Evolutionary conservation across 1,140 invertebrate genomes (phyloP).

Genomic region (Tenebrio molitor): DNA sequence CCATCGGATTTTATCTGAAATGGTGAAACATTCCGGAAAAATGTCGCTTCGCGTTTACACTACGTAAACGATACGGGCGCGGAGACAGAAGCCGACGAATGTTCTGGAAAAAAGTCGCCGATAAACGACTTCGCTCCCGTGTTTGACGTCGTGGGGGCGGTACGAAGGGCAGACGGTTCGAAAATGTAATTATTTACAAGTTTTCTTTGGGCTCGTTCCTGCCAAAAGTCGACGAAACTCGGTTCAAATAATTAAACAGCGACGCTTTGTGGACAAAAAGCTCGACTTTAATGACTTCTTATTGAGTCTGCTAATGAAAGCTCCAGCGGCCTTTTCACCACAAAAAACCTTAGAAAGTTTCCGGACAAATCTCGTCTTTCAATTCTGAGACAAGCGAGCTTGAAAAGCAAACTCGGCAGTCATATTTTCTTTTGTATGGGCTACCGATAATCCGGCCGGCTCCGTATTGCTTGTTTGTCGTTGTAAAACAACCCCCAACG

Average conservation of each 20-base stretch:
- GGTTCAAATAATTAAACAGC: not conserved
- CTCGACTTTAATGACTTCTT: not conserved
- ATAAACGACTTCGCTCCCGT: too few species aligned
- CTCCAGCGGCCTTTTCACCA: not conserved
- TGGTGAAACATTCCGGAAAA: not conserved
- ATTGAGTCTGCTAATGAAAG: not conserved
- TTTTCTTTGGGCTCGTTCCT: too few species aligned
- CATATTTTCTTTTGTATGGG: not conserved
- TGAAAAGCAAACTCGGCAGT: not conserved
- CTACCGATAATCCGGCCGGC: constrained; percentile 1
- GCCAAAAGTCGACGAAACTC: not conserved
- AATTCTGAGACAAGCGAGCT: not conserved
- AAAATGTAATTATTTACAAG: too few species aligned
- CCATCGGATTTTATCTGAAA: not conserved
- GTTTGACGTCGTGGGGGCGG: too few species aligned
- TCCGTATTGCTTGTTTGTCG: not conserved
- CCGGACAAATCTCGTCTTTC: constrained; percentile 6
- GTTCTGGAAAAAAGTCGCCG: too few species aligned
- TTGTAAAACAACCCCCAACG: constrained; percentile 1
- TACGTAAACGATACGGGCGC: too few species aligned
- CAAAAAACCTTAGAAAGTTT: not conserved
- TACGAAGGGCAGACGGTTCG: too few species aligned
- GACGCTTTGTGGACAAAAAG: not conserved
- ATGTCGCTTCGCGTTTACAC: too few species aligned
- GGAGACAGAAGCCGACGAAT: too few species aligned